Percentiles rank a stretch among this genome's conserved stretches.
These are phyloP conservation scores for Mallateleia sp. DNA, from an alignment of 2,888 invertebrate species.

Conservation along the genomic window DNA sequence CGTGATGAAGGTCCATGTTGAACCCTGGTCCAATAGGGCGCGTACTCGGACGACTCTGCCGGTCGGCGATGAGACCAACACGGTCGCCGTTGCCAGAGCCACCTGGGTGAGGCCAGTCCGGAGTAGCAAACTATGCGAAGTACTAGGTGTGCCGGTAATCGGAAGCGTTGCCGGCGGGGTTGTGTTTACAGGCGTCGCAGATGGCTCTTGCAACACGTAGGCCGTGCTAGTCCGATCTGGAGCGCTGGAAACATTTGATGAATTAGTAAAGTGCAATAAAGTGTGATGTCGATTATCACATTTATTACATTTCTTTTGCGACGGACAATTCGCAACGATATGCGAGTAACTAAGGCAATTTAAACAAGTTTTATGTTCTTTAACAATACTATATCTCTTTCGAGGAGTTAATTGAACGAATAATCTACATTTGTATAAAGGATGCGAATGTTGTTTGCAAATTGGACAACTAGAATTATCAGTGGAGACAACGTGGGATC, in stretches of 20 bases:
- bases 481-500: conserved; percentile 12
- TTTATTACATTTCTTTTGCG: too few relatives aligned
- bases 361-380: not conserved
- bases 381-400: not conserved
- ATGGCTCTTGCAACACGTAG: too few relatives aligned
- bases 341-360: too few relatives aligned
- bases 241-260: too few relatives aligned
- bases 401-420: not conserved
- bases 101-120: not conserved
- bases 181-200: too few relatives aligned
- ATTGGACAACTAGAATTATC: not conserved
- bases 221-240: too few relatives aligned
- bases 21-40: conserved; percentile 33
- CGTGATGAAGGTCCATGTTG: conserved; percentile 6
- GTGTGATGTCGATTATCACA: too few relatives aligned
- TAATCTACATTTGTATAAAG: conserved; percentile 11
- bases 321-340: too few relatives aligned
- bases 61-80: conserved; percentile 1
- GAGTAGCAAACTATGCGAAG: too few relatives aligned
- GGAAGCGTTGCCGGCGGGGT: too few relatives aligned
- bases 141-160: too few relatives aligned
- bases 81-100: conserved; percentile 38
- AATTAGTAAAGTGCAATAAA: too few relatives aligned
- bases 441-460: not conserved
- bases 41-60: not conserved